phyloP scores from a whole-genome alignment of 2,113 vertebrate genomes.

The Anser brachyrhynchus region DNA sequence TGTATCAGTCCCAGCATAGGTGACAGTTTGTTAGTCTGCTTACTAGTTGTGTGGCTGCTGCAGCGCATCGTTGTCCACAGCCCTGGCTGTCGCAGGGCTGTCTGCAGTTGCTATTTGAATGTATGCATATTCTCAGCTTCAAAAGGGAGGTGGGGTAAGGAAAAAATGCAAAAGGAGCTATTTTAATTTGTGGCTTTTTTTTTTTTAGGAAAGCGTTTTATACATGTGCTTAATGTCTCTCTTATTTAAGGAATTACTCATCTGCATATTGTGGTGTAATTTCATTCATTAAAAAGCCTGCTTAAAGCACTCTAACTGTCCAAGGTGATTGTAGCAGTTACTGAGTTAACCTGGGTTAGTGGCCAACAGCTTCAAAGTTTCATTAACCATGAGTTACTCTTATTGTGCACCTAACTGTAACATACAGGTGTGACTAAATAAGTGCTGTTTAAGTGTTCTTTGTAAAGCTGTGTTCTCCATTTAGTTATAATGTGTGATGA shows the following conservation, averaged over 20 bases:
- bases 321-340: background rate
- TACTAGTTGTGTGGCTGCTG: background rate
- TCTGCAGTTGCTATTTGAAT: background rate
- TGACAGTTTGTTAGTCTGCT: background rate
- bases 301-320: background rate
- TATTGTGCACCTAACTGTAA: background rate
- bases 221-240: background rate
- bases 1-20: background rate
- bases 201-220: background rate
- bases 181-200: background rate
- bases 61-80: accelerated
- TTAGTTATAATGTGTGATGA: background rate
- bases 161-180: background rate
- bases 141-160: background rate
- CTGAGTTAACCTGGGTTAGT: background rate
- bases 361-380: background rate
- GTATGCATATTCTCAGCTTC: background rate
- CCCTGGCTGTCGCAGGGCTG: background rate
- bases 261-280: background rate
- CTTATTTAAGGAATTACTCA: constrained; percentile 1
- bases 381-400: background rate
- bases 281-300: background rate
- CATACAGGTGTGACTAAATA: background rate
- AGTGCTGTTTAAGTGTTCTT: background rate
- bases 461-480: background rate